A percentile compares a stretch with the other conserved stretches of the same genome.
These are phyloP conservation scores for Platyscapa corneri DNA, from an alignment of 1,140 invertebrate genomes.

Conservation along the genomic window DNA sequence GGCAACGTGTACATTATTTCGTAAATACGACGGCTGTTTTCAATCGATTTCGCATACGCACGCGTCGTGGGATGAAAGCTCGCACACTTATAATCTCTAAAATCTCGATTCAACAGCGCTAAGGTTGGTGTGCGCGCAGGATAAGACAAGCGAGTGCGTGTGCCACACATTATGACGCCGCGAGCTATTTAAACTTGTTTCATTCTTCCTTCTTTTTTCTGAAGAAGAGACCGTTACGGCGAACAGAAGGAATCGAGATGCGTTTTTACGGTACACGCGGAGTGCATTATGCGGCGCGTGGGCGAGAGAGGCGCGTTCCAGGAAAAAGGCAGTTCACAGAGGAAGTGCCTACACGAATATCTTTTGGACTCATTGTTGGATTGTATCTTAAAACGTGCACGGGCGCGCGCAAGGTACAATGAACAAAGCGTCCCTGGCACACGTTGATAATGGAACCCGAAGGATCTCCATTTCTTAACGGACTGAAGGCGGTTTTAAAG, in stretches of 20 bases:
- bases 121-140: neutral
- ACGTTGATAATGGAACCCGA: constrained; percentile 40
- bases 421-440: constrained; percentile 38
- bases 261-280: neutral
- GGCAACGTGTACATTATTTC: no score
- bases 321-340: constrained; percentile 27
- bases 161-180: constrained; percentile 4
- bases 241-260: neutral
- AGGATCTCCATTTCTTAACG: constrained; percentile 35
- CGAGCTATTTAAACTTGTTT: constrained; percentile 33
- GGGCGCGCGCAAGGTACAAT: constrained; percentile 34
- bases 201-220: neutral
- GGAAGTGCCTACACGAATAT: constrained; percentile 29
- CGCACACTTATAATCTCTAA: neutral
- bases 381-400: constrained; percentile 13
- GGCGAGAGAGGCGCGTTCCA: constrained; percentile 30
- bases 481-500: constrained; percentile 22
- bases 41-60: neutral
- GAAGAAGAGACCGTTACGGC: constrained; percentile 16
- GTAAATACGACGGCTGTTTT: neutral
- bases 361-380: constrained; percentile 20
- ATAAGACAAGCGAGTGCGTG: constrained; percentile 17
- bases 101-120: neutral
- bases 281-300: constrained; percentile 16
- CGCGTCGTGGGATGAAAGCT: no score